Percentiles rank a stretch among this genome's conserved stretches.
phyloP scores from a whole-genome alignment of 2,797 vertebrate genomes.

The Fistularia commersonii region DNA sequence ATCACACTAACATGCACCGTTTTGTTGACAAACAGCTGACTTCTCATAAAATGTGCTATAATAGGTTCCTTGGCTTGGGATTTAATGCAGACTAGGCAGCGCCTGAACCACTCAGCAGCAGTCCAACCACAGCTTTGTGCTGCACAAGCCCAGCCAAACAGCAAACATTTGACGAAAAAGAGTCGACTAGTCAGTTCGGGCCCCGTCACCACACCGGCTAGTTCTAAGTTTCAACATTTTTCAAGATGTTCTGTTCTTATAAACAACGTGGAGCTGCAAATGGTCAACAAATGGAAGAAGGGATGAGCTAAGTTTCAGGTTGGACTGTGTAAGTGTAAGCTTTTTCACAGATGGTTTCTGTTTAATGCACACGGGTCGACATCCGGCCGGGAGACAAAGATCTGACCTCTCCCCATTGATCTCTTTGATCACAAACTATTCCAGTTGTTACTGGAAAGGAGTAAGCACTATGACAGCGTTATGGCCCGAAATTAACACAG shows the following conservation, averaged over 20 bases:
- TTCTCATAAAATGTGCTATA: conserved; percentile 45
- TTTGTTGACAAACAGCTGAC: conserved; percentile 53
- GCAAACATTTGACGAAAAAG: conserved; percentile 11
- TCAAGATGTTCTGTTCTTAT: conserved; percentile 14
- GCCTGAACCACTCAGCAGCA: conserved; percentile 34
- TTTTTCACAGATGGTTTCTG: conserved; percentile 44
- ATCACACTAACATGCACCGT: conserved; percentile 28
- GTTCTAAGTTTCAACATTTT: conserved; percentile 11
- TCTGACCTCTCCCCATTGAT: conserved; percentile 31
- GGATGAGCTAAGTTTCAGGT: conserved; percentile 28
- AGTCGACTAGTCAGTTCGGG: conserved; percentile 9
- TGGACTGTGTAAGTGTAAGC: conserved; percentile 21
- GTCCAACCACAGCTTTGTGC: conserved; percentile 34
- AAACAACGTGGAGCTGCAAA: conserved; percentile 22
- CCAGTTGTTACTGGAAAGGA: conserved; percentile 29
- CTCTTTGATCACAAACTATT: conserved; percentile 29
- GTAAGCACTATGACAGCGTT: conserved; percentile 15
- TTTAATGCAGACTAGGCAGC: conserved; percentile 31
- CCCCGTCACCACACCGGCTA: conserved; percentile 18
- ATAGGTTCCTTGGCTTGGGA: conserved; percentile 45
- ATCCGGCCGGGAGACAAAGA: conserved; percentile 34
- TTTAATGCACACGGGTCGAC: conserved; percentile 23
- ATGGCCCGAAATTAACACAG: conserved; percentile 12
- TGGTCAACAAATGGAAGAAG: conserved; percentile 3
- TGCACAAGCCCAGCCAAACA: conserved; percentile 13